phyloP scores from a whole-genome alignment of 2,113 vertebrate genomes.

The Andinoacara biseriatus region DNA sequence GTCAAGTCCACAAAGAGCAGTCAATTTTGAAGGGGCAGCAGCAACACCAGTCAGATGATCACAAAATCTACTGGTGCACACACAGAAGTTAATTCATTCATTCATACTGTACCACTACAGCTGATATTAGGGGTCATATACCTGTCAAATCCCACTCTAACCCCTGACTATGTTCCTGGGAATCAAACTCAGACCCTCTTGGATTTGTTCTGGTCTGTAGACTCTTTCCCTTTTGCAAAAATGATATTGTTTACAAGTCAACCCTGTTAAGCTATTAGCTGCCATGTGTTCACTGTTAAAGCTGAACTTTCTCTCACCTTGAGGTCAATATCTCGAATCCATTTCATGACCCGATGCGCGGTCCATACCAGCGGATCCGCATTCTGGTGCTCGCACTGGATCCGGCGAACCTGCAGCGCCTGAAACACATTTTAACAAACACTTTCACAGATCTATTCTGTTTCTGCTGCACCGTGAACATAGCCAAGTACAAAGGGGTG shows the following conservation, averaged over 20 bases:
- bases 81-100: too few species aligned
- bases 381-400: constrained; percentile 86
- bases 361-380: constrained; percentile 87
- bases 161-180: not conserved
- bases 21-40: too few species aligned
- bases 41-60: too few species aligned
- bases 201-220: not conserved
- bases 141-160: not conserved
- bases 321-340: constrained; percentile 87
- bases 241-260: rapidly evolving
- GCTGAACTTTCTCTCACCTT: constrained; percentile 76
- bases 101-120: not conserved
- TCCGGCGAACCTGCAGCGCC: constrained; percentile 84
- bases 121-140: not conserved
- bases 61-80: too few species aligned
- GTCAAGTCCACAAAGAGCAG: too few species aligned
- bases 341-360: constrained; percentile 86
- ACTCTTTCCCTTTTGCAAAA: not conserved
- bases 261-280: not conserved
- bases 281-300: not conserved
- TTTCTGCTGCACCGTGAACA: not conserved
- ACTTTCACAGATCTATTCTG: not conserved
- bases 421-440: constrained; percentile 49
- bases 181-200: too few species aligned
- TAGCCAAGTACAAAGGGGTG: not conserved